A percentile compares a stretch with the other conserved stretches of the same genome.
These are phyloP conservation scores for Cheilinus undulatus DNA, from an alignment of 2,113 vertebrate genomes.

Conservation along the genomic window DNA sequence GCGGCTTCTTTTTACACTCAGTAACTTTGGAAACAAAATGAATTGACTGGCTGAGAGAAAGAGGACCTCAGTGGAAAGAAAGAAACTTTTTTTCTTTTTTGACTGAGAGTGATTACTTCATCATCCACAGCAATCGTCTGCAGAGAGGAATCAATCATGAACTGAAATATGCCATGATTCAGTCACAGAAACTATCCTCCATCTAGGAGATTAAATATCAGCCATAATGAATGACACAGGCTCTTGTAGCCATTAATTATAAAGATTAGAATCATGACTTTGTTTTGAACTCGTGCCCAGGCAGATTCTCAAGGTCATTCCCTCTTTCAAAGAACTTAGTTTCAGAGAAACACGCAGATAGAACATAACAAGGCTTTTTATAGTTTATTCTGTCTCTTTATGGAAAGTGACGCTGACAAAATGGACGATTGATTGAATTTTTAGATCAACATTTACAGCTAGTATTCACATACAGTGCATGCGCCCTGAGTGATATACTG, in stretches of 20 bases:
- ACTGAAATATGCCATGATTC: conserved; percentile 62
- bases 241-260: conserved; percentile 64
- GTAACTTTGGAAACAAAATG: conserved; percentile 4
- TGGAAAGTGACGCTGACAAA: conserved; percentile 6
- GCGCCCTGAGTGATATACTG: conserved; percentile 51
- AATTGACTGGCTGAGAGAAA: conserved; percentile 34
- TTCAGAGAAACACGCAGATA: conserved; percentile 2
- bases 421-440: conserved; percentile 16
- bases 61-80: conserved; percentile 13
- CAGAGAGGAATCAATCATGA: conserved; percentile 61
- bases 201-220: conserved; percentile 68
- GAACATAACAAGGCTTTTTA: conserved; percentile 11
- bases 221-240: conserved; percentile 67
- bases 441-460: conserved; percentile 23
- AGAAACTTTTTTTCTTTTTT: conserved; percentile 18
- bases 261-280: conserved; percentile 66
- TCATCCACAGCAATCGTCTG: conserved; percentile 40
- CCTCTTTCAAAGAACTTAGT: conserved; percentile 7
- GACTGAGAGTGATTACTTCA: conserved; percentile 61
- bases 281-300: conserved; percentile 51
- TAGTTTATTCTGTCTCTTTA: neutral
- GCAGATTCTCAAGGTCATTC: conserved; percentile 58
- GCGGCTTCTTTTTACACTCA: conserved; percentile 8
- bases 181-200: conserved; percentile 62
- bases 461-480: conserved; percentile 25